Percentiles rank a stretch among this genome's conserved stretches.
Evolutionary conservation across 2,888 invertebrate genomes (phyloP).

Genomic region (Myathropa florea): DNA sequence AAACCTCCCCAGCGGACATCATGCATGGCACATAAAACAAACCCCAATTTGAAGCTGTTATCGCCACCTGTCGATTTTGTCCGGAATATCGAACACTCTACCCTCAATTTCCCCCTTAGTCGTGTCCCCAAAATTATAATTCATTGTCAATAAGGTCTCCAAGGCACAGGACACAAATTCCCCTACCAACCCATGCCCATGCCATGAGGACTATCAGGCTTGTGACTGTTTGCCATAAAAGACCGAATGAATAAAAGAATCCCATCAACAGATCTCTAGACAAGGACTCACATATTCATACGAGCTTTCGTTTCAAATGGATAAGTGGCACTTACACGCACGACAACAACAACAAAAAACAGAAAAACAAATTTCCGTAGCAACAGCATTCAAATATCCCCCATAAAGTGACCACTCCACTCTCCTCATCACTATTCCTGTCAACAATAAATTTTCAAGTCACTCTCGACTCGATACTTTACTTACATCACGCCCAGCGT

Average conservation of each 20-base stretch:
- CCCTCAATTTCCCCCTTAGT: not conserved
- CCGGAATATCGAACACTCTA: not conserved
- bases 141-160: not conserved
- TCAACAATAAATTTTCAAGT: slow-evolving; percentile 11
- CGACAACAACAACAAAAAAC: not conserved
- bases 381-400: slow-evolving; percentile 1
- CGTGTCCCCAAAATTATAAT: not conserved
- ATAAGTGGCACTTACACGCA: not conserved
- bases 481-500: slow-evolving; percentile 18
- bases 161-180: no score
- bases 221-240: not conserved
- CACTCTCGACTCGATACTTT: not conserved
- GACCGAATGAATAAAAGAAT: not conserved
- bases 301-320: not conserved
- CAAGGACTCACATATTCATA: not conserved
- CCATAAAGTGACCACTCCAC: not conserved
- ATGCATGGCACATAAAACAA: not conserved
- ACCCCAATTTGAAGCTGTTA: not conserved
- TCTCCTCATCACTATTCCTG: slow-evolving; percentile 2
- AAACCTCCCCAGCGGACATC: no score
- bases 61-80: not conserved
- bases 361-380: not conserved
- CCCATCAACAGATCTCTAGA: not conserved
- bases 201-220: no score
- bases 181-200: not conserved